phyloP scores from a whole-genome alignment of 1,140 invertebrate species.

The Coelopa frigida region DNA sequence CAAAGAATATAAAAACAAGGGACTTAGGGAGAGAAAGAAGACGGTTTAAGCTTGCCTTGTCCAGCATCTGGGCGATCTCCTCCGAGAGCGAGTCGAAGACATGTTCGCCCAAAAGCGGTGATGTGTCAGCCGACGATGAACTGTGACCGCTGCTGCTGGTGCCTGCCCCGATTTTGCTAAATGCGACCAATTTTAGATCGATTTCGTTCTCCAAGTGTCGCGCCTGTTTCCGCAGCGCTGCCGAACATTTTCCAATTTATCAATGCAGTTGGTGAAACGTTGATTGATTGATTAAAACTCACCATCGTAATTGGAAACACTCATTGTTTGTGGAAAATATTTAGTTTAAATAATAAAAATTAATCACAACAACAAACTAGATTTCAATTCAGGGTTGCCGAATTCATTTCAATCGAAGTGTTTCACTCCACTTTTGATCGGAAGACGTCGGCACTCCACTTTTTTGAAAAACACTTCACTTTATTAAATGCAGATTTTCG shows the following conservation, averaged over 20 bases:
- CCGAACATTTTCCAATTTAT: neutral
- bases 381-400: conserved; percentile 4
- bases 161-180: conserved; percentile 86
- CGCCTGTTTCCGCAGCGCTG: conserved; percentile 89
- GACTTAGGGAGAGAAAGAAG: neutral
- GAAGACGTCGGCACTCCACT: too few relatives aligned
- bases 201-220: conserved; percentile 93
- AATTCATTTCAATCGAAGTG: too few relatives aligned
- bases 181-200: conserved; percentile 89
- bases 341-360: conserved; percentile 5
- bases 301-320: conserved; percentile 38
- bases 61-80: conserved; percentile 83
- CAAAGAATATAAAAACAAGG: neutral
- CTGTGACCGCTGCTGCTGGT: conserved; percentile 39
- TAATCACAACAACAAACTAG: conserved; percentile 5
- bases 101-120: conserved; percentile 79
- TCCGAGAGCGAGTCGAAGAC: conserved; percentile 87
- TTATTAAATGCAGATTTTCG: too few relatives aligned
- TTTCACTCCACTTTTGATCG: too few relatives aligned
- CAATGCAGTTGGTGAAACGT: neutral
- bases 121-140: conserved; percentile 55
- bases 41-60: conserved; percentile 48
- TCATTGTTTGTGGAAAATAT: conserved; percentile 22
- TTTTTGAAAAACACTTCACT: too few relatives aligned
- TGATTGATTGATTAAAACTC: neutral